These are phyloP conservation scores for Gymnoscopelus microlampas DNA, from an alignment of 2,797 vertebrate species.

Conservation along the genomic window DNA sequence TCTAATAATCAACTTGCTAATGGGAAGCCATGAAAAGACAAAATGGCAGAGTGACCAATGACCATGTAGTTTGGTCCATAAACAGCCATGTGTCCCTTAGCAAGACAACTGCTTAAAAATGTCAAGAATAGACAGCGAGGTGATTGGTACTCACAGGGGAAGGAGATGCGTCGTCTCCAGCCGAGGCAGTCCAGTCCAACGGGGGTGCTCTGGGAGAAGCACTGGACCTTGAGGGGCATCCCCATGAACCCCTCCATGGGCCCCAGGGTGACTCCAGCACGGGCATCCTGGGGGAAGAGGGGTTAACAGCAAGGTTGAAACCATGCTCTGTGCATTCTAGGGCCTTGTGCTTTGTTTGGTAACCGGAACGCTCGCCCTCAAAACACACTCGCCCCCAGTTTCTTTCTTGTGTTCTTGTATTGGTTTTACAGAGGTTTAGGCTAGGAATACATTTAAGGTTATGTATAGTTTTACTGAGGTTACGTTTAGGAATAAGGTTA, in stretches of 20 bases:
- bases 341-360: no score
- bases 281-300: conserved; percentile 65
- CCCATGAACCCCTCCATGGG: conserved; percentile 68
- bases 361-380: no score
- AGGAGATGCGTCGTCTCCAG: conserved; percentile 73
- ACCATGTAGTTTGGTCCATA: background rate
- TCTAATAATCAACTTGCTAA: background rate
- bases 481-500: no score
- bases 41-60: background rate
- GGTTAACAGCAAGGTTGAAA: no score
- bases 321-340: no score
- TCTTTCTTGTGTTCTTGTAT: no score
- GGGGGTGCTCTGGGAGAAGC: conserved; percentile 89
- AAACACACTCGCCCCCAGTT: no score
- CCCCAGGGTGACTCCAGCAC: conserved; percentile 55
- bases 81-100: background rate
- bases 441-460: no score
- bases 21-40: background rate
- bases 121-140: background rate
- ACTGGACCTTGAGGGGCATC: conserved; percentile 78
- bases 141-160: conserved; percentile 76
- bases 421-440: no score
- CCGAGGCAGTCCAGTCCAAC: conserved; percentile 84
- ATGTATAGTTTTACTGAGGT: no score
- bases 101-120: no score